A percentile compares a stretch with the other conserved stretches of the same genome.
These are phyloP conservation scores for Dryocosmus kuriphilus DNA, from an alignment of 2,888 invertebrate species.

Conservation along the genomic window DNA sequence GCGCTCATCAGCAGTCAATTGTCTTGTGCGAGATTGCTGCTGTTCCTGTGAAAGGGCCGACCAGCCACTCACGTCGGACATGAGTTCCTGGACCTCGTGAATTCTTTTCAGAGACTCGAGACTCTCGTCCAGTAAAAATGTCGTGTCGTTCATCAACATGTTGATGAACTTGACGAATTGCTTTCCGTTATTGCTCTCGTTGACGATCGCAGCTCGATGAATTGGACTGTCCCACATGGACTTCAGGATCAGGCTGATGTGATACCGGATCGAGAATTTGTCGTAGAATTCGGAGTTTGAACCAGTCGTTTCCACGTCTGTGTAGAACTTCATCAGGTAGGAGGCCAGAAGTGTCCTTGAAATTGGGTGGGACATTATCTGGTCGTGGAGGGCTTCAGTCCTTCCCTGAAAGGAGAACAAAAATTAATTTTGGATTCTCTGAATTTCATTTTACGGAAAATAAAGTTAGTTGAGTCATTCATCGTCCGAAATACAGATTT, in stretches of 20 bases:
- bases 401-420: slow-evolving; percentile 64
- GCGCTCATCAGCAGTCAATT: slow-evolving; percentile 89
- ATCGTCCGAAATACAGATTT: no score
- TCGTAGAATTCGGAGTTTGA: slow-evolving; percentile 99
- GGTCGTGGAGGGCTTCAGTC: slow-evolving; percentile 82
- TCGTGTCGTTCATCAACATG: slow-evolving; percentile 99
- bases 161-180: slow-evolving; percentile 98
- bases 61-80: slow-evolving; percentile 86
- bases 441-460: no score
- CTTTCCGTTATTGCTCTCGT: slow-evolving; percentile 93
- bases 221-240: slow-evolving; percentile 96
- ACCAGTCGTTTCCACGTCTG: slow-evolving; percentile 98
- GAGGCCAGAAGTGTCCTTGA: slow-evolving; percentile 90
- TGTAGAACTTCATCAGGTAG: slow-evolving; percentile 98
- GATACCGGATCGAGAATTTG: slow-evolving; percentile 98
- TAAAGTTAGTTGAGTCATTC: no score
- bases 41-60: slow-evolving; percentile 83
- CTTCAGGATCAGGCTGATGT: slow-evolving; percentile 97
- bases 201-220: slow-evolving; percentile 91
- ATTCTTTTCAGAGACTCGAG: slow-evolving; percentile 93
- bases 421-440: slow-evolving; percentile 28
- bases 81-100: slow-evolving; percentile 92
- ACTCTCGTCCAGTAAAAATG: slow-evolving; percentile 97
- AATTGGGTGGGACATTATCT: slow-evolving; percentile 93
- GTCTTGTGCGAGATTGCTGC: slow-evolving; percentile 87